Conservation (phyloP, 2,888 invertebrate species). For the Syrista parreyssii region DNA sequence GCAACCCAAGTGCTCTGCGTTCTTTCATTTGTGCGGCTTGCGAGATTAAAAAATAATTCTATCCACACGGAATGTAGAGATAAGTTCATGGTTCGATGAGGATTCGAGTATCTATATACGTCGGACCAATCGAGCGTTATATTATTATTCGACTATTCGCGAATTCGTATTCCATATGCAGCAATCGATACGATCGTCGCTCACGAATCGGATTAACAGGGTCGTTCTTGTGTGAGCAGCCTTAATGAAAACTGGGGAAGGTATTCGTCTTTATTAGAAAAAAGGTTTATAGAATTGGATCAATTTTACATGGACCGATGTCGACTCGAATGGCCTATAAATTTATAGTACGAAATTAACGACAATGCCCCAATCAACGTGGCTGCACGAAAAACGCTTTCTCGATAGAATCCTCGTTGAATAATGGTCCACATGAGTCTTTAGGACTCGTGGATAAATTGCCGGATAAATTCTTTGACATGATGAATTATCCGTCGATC, state of each 20-base stretch:
- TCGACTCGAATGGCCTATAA: not conserved
- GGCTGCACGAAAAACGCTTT: not conserved
- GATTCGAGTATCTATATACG: not conserved
- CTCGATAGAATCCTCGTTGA: not conserved
- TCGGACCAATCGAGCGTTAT: not conserved
- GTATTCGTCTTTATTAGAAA: not conserved
- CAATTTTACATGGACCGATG: not conserved
- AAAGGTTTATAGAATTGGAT: not conserved
- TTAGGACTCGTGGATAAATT: not conserved
- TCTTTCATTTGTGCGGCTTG: not conserved
- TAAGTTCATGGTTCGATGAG: not conserved
- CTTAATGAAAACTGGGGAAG: not conserved
- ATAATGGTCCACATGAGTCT: not conserved
- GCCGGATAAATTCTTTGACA: not conserved
- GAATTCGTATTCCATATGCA: not conserved
- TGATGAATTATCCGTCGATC: not conserved
- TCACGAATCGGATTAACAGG: not conserved
- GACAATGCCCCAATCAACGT: not conserved
- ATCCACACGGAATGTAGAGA: not conserved
- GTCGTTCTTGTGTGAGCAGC: not conserved
- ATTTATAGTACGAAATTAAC: not conserved
- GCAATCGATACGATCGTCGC: not conserved
- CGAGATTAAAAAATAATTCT: not conserved
- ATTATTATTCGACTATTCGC: not conserved
- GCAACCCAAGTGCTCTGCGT: not conserved